Conservation (phyloP, 2,797 vertebrate species). For the Lacerta viridis region DNA sequence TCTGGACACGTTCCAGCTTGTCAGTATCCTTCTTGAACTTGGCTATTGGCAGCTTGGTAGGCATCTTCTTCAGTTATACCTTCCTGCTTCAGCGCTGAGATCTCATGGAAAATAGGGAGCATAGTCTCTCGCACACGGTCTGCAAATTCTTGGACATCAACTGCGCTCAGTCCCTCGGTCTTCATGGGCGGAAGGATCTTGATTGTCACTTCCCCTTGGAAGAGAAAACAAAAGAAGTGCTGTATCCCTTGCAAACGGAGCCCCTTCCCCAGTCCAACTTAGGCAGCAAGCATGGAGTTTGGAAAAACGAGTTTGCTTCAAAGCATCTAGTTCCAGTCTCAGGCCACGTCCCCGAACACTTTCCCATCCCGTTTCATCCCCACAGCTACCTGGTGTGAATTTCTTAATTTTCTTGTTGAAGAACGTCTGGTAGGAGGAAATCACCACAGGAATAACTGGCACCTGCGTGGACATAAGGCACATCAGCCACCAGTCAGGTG, state of each 20-base stretch:
- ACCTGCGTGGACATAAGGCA: slow-evolving; percentile 53
- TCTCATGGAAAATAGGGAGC: slow-evolving; percentile 72
- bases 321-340: background rate
- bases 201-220: slow-evolving; percentile 71
- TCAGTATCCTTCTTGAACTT: background rate
- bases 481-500: background rate
- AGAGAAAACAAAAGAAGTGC: background rate
- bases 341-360: background rate
- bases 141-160: slow-evolving; percentile 71
- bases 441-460: slow-evolving; percentile 66
- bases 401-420: slow-evolving; percentile 61
- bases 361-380: background rate
- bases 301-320: background rate
- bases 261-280: background rate
- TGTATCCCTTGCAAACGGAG: background rate
- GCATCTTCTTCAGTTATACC: slow-evolving; percentile 42
- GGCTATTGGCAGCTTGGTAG: background rate
- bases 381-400: slow-evolving; percentile 65
- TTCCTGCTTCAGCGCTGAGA: slow-evolving; percentile 49
- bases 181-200: slow-evolving; percentile 72
- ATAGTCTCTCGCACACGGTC: slow-evolving; percentile 71
- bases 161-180: slow-evolving; percentile 71
- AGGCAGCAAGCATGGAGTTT: background rate
- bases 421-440: slow-evolving; percentile 67
- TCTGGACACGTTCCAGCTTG: too few species aligned